Evolutionary conservation across 2,888 invertebrate genomes (phyloP), one percentile per base, ranked within the genome.

Genomic region (Agrochola macilenta): DNA sequence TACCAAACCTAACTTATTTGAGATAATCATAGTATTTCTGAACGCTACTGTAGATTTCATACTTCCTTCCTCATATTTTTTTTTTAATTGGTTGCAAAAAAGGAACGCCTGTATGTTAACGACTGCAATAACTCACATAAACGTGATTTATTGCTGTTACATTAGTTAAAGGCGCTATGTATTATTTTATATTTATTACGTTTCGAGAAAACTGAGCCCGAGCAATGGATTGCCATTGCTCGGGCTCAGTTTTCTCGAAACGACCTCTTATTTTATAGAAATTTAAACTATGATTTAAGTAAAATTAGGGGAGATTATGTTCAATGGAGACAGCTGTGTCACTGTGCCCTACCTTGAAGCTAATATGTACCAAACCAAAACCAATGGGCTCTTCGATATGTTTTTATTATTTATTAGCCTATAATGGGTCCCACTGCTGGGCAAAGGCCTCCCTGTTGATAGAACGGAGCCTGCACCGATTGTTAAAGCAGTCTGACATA

Each of bases 101-200:
- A 8, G 0, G 7, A 49, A 60, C 49, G 78, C 78, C 57, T 83
- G 23, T 20, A 7, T 0, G 39, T 63, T 63, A 35, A 43, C 17
- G 2, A 63, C 9, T 14, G 11, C 49, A 69, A 64, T 46, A n/a
- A 46, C 14, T 83, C 12, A 79, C 5, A 4, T 8, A 26, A 20
- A 14, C n/a, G n/a, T 46, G 46, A 80, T 69, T 73, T 46, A 26
- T 74, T 84, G 81, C 84, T 73, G 0, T 54, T 11, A 46, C 12
- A 54, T 39, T 60, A 54, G 30, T 35, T 39, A 3, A 23, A 84
- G 81, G 81, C 84, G 58, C 58, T 52, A 26, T 9, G 0, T 5
- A 52, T 43, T 61, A 54, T 30, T 58, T 9, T 30, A 54, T 30
- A 66, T 9, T 30, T 11, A 14, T 49, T 61, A 26, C 12, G 17